A percentile compares a stretch with the other conserved stretches of the same genome.
These are phyloP conservation scores for Corythoichthys haematopterus DNA, from an alignment of 2,113 vertebrate genomes.

Conservation along the genomic window DNA sequence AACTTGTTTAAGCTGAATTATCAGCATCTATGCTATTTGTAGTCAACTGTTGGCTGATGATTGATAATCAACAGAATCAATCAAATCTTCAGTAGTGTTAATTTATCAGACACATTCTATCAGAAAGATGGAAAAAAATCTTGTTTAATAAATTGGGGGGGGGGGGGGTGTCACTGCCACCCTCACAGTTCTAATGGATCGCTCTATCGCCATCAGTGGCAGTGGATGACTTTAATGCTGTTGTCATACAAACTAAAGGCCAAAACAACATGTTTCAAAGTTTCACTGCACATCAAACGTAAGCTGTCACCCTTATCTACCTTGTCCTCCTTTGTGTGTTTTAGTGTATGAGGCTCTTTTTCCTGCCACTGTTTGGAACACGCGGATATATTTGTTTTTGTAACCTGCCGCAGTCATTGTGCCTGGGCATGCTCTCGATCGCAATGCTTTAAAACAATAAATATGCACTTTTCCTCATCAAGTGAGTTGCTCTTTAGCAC, in stretches of 20 bases:
- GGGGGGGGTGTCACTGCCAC: too few relatives aligned
- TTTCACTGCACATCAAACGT: background rate
- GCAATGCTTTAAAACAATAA: constrained; percentile 50
- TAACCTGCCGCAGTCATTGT: constrained; percentile 48
- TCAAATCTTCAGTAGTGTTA: too few relatives aligned
- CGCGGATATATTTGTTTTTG: constrained; percentile 56
- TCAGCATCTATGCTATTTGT: too few relatives aligned
- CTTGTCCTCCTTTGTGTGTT: background rate
- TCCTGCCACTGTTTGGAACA: constrained; percentile 59
- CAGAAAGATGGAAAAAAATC: too few relatives aligned
- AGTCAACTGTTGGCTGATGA: too few relatives aligned
- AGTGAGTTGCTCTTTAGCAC: constrained; percentile 14
- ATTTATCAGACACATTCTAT: too few relatives aligned
- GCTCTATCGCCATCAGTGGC: too few relatives aligned
- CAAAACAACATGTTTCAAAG: background rate
- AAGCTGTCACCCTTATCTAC: background rate
- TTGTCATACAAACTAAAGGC: background rate
- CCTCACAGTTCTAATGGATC: too few relatives aligned
- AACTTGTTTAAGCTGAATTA: too few relatives aligned
- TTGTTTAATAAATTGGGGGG: too few relatives aligned
- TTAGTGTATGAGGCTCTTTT: constrained; percentile 24
- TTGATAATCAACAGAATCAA: too few relatives aligned
- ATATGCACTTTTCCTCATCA: constrained; percentile 27
- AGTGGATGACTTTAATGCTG: too few relatives aligned
- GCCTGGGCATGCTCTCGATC: constrained; percentile 27